Evolutionary conservation across 2,888 invertebrate genomes (phyloP), one percentile per base, ranked within the genome.

Genomic region (Acanthosoma haemorrhoidale): DNA sequence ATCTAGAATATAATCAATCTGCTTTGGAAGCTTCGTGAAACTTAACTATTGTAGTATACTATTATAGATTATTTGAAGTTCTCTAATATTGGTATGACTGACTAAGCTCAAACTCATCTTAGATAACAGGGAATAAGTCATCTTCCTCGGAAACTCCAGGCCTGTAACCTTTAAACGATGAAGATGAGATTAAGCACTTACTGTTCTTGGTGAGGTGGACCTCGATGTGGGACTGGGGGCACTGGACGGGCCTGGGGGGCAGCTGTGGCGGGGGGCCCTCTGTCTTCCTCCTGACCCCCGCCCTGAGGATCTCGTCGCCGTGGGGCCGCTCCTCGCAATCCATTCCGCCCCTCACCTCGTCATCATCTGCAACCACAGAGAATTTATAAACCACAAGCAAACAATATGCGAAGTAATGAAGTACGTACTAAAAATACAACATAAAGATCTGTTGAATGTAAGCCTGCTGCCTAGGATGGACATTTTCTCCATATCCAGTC

Each of bases 171-270:
- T n/a, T n/a, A n/a, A n/a, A n/a, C n/a, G n/a, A n/a, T n/a, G n/a
- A n/a, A n/a, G n/a, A n/a, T n/a, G n/a, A n/a, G n/a, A n/a, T n/a
- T n/a, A n/a, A n/a, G n/a, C n/a, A 67, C 73, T 73, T 63, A 74
- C 74, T 69, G 70, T 71, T 74, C 68, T 73, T 73, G 58, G 72
- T 71, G 16, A 74, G 70, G 29, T 74, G 73, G 2, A 72, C 73
- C 57, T 72, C 69, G 15, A 72, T 73, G 59, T 66, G 59, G 15
- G 73, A 68, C 25, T 73, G 72, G 13, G 81, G 81, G 70, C 80
- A 81, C 18, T 82, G 80, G 0, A 83, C 82, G 0, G 84, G 84
- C 2, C 84, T 77, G 0, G 84, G 84, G 0, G 84, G 84, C 31
- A 84, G 77, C 3, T 84, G 84, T 1, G 84, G 84, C 0, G 84